Evolutionary conservation across 2,113 vertebrate species (phyloP).

Genomic region (Asarcornis scutulata): DNA sequence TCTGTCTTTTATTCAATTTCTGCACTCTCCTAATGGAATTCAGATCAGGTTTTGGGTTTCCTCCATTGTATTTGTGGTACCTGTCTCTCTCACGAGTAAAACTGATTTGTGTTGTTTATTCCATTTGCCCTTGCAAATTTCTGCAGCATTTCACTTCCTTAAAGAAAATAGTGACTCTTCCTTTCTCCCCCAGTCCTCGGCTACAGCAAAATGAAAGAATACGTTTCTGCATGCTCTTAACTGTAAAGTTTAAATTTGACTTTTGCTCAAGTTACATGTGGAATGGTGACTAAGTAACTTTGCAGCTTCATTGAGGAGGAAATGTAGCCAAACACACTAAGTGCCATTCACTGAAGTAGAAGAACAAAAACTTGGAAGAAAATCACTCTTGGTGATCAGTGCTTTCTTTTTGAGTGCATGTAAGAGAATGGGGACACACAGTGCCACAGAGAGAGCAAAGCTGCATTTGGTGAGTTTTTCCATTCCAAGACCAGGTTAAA

Average conservation of each 20-base stretch:
- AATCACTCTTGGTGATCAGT: neutral
- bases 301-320: neutral
- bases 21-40: neutral
- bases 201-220: neutral
- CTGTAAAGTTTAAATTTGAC: neutral
- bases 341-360: neutral
- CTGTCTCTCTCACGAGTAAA: neutral
- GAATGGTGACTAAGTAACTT: neutral
- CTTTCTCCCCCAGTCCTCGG: neutral
- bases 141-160: neutral
- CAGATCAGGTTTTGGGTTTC: neutral
- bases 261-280: neutral
- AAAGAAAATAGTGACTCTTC: neutral
- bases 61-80: neutral
- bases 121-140: neutral
- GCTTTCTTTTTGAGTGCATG: neutral
- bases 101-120: neutral
- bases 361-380: neutral
- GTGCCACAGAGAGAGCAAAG: neutral
- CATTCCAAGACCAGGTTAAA: neutral
- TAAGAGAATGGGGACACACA: neutral
- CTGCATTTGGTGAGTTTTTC: neutral
- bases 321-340: neutral
- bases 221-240: neutral
- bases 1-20: neutral